Percentiles rank a stretch among this genome's conserved stretches.
Conservation (phyloP, 2,113 vertebrate genomes). For the Ancistrus triradiatus region DNA sequence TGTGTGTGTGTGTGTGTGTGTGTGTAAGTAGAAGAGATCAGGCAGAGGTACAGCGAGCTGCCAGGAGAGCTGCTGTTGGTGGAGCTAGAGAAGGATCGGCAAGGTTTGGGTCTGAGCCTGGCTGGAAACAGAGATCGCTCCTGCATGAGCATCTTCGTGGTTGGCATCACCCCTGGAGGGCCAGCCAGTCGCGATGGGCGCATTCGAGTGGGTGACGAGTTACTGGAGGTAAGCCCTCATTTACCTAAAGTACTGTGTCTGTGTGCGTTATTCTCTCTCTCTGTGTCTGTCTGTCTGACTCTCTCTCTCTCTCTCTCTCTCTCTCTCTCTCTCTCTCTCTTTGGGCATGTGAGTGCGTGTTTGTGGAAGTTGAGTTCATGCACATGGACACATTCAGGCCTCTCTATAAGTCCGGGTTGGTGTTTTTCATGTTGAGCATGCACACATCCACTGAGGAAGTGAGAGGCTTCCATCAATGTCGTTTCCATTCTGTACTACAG, state of each 20-base stretch:
- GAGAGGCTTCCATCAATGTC: slow-evolving; percentile 32
- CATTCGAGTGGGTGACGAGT: slow-evolving; percentile 83
- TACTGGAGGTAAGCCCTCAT: slow-evolving; percentile 84
- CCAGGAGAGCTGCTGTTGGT: slow-evolving; percentile 85
- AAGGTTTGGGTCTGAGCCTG: slow-evolving; percentile 90
- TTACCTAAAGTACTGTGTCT: not conserved
- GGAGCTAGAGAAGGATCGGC: slow-evolving; percentile 92
- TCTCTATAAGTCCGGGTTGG: too few relatives aligned
- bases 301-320: not conserved
- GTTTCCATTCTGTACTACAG: too few relatives aligned
- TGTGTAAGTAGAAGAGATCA: slow-evolving; percentile 79
- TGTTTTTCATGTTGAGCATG: slow-evolving; percentile 34
- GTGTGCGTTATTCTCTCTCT: not conserved
- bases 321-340: slow-evolving; percentile 15
- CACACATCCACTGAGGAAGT: slow-evolving; percentile 26
- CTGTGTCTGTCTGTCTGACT: slow-evolving; percentile 6
- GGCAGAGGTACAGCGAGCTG: slow-evolving; percentile 88
- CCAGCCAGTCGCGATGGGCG: slow-evolving; percentile 79
- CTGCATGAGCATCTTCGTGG: slow-evolving; percentile 90
- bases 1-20: not conserved
- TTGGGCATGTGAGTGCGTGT: slow-evolving; percentile 4
- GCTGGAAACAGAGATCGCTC: slow-evolving; percentile 91
- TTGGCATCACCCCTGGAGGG: slow-evolving; percentile 84
- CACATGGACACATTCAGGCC: too few relatives aligned
- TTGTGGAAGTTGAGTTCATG: too few relatives aligned